Evolutionary conservation across 2,888 invertebrate species (phyloP), one percentile per base, ranked within the genome.

Genomic region (Zygothrica quintamaculata): DNA sequence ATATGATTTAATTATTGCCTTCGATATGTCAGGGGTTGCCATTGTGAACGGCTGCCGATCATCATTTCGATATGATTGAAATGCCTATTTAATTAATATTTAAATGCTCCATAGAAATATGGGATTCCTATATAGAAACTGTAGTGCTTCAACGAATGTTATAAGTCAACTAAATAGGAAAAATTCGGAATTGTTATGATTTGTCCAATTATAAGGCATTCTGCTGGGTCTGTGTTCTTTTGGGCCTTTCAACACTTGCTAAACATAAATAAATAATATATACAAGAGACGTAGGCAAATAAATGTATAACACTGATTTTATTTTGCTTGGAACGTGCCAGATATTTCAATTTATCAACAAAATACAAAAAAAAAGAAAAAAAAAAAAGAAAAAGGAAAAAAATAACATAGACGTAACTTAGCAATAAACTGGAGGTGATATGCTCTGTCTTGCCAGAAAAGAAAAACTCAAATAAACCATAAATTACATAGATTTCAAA

Each of bases 161-260:
- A 77, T 87, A 77, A 80, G 82, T 84, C 79, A 75, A 87, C 88
- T 87, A 77, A 88, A 77, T 67, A 64, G 51, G 55, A 60, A 65
- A 61, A 72, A 58, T 76, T 58, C 71, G 68, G 57, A 56, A 65
- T 34, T 44, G 40, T 44, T 46, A 64, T 56, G 53, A 33, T 71
- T 67, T 44, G 57, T 39, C 62, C 70, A 84, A 82, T 87, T 74
- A 82, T 67, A 69, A 57, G 66, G 55, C 56, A 56, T 44, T 61
- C 55, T 55, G 16, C 53, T 65, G 52, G 47, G 58, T 64, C 66
- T 55, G 70, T 62, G 22, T 66, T 59, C n/a, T n/a, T n/a, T 55
- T 40, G 52, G 57, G 70, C 44, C 72, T 86, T 86, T 82, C 81
- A 80, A 86, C 82, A 84, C 84, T 75, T 60, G 65, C 59, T 51